Conservation (phyloP, 1,140 invertebrate genomes). For the Leptonema lineaticorne region DNA sequence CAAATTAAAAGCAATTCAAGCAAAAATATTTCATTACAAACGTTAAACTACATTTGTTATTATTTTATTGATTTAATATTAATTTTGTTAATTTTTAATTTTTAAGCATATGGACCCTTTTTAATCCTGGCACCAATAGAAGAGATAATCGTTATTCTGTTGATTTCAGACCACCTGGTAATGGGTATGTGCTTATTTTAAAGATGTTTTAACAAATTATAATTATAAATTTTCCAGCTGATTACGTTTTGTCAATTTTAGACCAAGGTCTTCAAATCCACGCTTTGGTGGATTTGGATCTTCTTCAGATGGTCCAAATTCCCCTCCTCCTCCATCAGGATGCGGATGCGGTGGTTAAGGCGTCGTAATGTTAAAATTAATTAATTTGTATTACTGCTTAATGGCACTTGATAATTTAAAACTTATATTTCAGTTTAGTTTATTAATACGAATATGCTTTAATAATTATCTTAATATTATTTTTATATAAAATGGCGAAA, state of each 20-base stretch:
- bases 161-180: constrained; percentile 28
- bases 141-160: constrained; percentile 29
- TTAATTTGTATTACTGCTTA: too few species aligned
- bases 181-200: constrained; percentile 8
- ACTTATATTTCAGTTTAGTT: too few species aligned
- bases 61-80: not conserved
- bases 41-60: constrained; percentile 1
- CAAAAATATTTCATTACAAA: not conserved
- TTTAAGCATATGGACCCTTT: constrained; percentile 46
- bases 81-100: constrained; percentile 22
- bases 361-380: too few species aligned
- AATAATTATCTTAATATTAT: too few species aligned
- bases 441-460: too few species aligned
- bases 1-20: not conserved
- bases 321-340: constrained; percentile 19
- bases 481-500: too few species aligned
- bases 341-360: constrained; percentile 32
- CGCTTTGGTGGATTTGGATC: constrained; percentile 26
- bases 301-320: constrained; percentile 14
- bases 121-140: constrained; percentile 43
- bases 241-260: constrained; percentile 12
- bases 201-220: not conserved
- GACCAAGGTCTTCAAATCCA: constrained; percentile 13
- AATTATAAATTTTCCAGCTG: not conserved
- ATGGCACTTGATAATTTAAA: too few species aligned